phyloP scores from a whole-genome alignment of 2,888 invertebrate species.

The Hirtodrosophila trivittata region DNA sequence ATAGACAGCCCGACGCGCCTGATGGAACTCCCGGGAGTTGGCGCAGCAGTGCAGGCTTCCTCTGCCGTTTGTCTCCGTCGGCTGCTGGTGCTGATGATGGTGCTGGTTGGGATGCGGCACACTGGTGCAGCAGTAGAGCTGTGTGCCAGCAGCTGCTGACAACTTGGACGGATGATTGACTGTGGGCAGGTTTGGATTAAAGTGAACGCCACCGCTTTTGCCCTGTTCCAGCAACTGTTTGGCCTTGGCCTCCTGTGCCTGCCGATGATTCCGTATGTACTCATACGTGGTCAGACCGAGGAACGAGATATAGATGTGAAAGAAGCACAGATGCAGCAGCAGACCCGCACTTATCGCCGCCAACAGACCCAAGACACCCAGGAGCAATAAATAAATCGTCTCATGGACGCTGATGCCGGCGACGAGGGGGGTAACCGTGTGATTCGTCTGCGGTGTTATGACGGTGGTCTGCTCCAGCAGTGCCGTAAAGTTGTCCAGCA shows the following conservation, averaged over 20 bases:
- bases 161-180: slow-evolving; percentile 77
- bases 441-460: slow-evolving; percentile 34
- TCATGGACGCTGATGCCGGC: slow-evolving; percentile 85
- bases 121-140: slow-evolving; percentile 83
- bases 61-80: slow-evolving; percentile 51
- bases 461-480: slow-evolving; percentile 43
- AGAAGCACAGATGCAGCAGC: slow-evolving; percentile 92
- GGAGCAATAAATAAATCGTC: slow-evolving; percentile 86
- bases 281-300: slow-evolving; percentile 95
- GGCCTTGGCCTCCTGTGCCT: slow-evolving; percentile 80
- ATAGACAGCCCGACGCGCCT: slow-evolving; percentile 82
- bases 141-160: slow-evolving; percentile 46
- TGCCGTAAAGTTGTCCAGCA: slow-evolving; percentile 65
- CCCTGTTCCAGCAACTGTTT: slow-evolving; percentile 64
- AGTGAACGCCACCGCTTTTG: slow-evolving; percentile 62
- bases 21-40: slow-evolving; percentile 83
- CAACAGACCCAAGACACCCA: slow-evolving; percentile 87
- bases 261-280: slow-evolving; percentile 87
- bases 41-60: slow-evolving; percentile 83
- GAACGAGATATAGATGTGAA: slow-evolving; percentile 93
- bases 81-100: slow-evolving; percentile 13
- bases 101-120: slow-evolving; percentile 81
- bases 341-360: slow-evolving; percentile 91
- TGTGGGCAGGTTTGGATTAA: slow-evolving; percentile 56
- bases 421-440: slow-evolving; percentile 47